Evolutionary conservation across 2,113 vertebrate genomes (phyloP), one percentile per base, ranked within the genome.

Genomic region (Thunnus thynnus): DNA sequence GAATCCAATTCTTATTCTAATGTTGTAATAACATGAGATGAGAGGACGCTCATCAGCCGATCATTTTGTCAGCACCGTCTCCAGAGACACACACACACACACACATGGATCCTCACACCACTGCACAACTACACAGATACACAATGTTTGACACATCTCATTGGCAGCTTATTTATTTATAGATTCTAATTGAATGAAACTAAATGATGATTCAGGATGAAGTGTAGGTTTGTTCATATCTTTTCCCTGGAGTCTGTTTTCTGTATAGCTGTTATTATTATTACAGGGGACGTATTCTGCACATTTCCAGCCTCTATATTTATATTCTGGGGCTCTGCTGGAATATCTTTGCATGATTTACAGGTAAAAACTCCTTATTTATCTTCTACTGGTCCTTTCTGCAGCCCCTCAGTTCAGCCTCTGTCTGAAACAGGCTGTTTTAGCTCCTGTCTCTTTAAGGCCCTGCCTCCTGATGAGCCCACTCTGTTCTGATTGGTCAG

Each of bases 1-100:
- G 47, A 85, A 79, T 67, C 67, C 44, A 76, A 82, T 82, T 86
- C 66, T 84, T 54, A 68, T 82, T 78, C 81, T 86, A 78, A 79
- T 79, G 74, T 30, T 62, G 55, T 85, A 76, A 84, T 65, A 82
- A 85, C 56, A 72, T 0, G 32, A 61, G 72, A 85, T 67, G 47
- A 67, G 67, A 74, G 69, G 72, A 57, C 16, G 48, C 48, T 83
- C 54, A 67, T 78, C 79, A 78, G 79, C 30, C 47, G 2, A 20
- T 84, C 68, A 56, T 46, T 67, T 2, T 56, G 61, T 82, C 55
- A 72, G 71, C 54, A 18, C 2, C 4, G 46, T 27, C 78, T 79
- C 67, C 22, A 9, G 84, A 55, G 83, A 63, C 58, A 16, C 32
- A 56, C 30, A 48, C 17, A 5, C 4, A n/a, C 14, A 50, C n/a